Evolutionary conservation across 2,797 vertebrate species (phyloP).

Genomic region (Rhynchotus rufescens): DNA sequence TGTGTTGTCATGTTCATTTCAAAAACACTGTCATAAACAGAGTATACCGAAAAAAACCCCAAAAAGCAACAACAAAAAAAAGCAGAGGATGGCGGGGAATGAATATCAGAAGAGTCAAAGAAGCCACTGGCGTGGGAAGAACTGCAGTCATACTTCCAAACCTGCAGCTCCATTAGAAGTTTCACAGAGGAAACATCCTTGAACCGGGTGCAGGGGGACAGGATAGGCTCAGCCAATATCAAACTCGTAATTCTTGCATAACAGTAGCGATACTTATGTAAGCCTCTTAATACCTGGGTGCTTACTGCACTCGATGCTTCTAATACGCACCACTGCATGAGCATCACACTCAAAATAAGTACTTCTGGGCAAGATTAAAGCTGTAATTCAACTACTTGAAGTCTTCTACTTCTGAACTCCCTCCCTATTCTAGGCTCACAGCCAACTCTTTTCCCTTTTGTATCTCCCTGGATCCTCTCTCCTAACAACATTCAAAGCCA

Average conservation of each 20-base stretch:
- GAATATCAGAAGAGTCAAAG: not conserved
- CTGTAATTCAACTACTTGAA: not conserved
- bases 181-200: not conserved
- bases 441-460: not conserved
- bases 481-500: not conserved
- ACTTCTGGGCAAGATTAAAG: not conserved
- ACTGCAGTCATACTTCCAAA: not conserved
- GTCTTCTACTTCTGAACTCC: not conserved
- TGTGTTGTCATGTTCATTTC: not conserved
- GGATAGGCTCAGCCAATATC: not conserved
- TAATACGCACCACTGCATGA: not conserved
- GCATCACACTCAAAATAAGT: not conserved
- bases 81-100: not conserved
- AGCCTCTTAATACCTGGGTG: fast-evolving
- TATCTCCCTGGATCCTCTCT: fast-evolving
- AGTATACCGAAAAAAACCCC: not conserved
- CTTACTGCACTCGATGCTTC: not conserved
- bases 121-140: not conserved
- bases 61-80: not conserved
- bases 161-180: not conserved
- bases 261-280: not conserved
- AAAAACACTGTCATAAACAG: not conserved
- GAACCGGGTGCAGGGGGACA: not conserved
- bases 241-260: not conserved
- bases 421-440: not conserved